phyloP scores from a whole-genome alignment of 2,797 vertebrate genomes.

The Hydrophis major region DNA sequence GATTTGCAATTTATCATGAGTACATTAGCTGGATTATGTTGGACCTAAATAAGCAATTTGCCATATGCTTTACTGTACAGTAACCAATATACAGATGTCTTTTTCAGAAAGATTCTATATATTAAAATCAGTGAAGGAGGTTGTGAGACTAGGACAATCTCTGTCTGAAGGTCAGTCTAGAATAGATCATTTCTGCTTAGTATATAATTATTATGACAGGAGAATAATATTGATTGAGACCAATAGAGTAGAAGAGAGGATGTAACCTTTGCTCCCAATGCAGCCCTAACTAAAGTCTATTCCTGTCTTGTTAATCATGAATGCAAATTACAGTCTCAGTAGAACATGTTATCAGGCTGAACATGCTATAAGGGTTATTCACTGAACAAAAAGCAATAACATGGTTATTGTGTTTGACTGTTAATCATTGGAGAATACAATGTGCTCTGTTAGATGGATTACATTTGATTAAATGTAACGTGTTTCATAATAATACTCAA shows the following conservation, averaged over 20 bases:
- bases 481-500: not conserved
- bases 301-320: not conserved
- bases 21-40: not conserved
- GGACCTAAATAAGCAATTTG: not conserved
- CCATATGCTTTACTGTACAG: not conserved
- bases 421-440: not conserved
- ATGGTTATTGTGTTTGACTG: not conserved
- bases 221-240: not conserved
- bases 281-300: not conserved
- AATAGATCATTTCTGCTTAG: not conserved
- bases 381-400: not conserved
- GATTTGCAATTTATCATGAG: not conserved
- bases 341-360: not conserved
- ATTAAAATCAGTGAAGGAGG: not conserved
- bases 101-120: not conserved
- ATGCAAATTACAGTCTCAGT: not conserved
- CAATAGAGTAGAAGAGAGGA: not conserved
- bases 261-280: not conserved
- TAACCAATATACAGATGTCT: not conserved
- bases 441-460: not conserved
- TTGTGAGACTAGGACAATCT: not conserved
- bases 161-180: not conserved
- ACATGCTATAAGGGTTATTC: not conserved
- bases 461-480: not conserved
- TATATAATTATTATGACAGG: not conserved